Evolutionary conservation across 1,140 invertebrate species (phyloP).

Genomic region (Drosophila ercepeae): DNA sequence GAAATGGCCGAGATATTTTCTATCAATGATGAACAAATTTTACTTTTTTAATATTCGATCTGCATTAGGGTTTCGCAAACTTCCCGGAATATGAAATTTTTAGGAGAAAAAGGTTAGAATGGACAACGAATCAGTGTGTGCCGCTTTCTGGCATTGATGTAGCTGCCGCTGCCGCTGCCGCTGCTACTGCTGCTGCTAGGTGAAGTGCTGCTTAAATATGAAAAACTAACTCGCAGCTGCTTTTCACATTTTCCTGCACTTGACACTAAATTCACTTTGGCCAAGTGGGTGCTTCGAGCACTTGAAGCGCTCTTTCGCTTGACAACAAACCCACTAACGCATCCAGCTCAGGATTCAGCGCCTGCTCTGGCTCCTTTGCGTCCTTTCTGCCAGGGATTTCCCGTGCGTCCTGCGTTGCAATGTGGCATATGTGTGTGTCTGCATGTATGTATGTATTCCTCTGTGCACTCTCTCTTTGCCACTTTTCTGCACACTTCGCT

Average conservation of each 20-base stretch:
- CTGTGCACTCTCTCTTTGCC: constrained; percentile 3
- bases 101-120: neutral
- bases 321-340: constrained; percentile 42
- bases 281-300: constrained; percentile 77
- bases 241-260: constrained; percentile 80
- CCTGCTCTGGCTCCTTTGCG: neutral
- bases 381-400: neutral
- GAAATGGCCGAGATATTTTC: too few relatives aligned
- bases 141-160: constrained; percentile 11
- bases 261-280: constrained; percentile 82
- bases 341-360: constrained; percentile 9
- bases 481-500: neutral
- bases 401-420: neutral
- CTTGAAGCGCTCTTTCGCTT: constrained; percentile 76
- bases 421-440: constrained; percentile 4
- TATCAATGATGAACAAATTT: too few relatives aligned
- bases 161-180: constrained; percentile 22
- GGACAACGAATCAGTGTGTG: constrained; percentile 33
- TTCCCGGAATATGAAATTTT: neutral
- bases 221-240: constrained; percentile 79
- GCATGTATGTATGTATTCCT: neutral
- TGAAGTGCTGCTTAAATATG: constrained; percentile 80
- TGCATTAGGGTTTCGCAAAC: too few relatives aligned
- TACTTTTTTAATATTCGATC: too few relatives aligned
- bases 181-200: constrained; percentile 26